Evolutionary conservation across 1,140 invertebrate species (phyloP).

Genomic region (Colletes gigas): DNA sequence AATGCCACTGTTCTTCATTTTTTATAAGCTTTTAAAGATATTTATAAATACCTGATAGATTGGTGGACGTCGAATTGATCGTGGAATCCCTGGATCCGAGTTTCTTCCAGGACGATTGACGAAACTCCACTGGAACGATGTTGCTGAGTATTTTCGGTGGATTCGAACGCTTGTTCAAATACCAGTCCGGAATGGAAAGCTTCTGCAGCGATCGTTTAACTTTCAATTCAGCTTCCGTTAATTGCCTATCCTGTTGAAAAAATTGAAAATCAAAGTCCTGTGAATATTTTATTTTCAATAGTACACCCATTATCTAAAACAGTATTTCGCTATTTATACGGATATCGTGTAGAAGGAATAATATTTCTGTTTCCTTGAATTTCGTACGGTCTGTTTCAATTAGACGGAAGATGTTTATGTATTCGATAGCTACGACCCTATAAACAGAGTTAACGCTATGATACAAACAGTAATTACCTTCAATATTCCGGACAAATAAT

Average conservation of each 20-base stretch:
- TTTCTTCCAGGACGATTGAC: slow-evolving; percentile 57
- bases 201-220: slow-evolving; percentile 82
- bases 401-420: not conserved
- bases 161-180: slow-evolving; percentile 75
- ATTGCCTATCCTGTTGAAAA: slow-evolving; percentile 48
- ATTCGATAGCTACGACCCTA: not conserved
- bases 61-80: not conserved
- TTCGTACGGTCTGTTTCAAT: not conserved
- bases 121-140: slow-evolving; percentile 45
- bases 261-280: too few relatives aligned
- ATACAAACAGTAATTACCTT: not conserved
- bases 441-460: too few relatives aligned
- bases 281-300: too few relatives aligned
- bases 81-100: not conserved
- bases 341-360: too few relatives aligned
- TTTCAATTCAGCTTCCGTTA: slow-evolving; percentile 81
- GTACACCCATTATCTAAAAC: too few relatives aligned
- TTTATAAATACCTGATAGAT: slow-evolving; percentile 4
- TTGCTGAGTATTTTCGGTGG: slow-evolving; percentile 62
- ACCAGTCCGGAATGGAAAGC: slow-evolving; percentile 84
- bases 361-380: too few relatives aligned
- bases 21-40: too few relatives aligned
- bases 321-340: too few relatives aligned
- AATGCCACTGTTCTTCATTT: too few relatives aligned
- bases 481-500: not conserved